Evolutionary conservation across 2,113 vertebrate species (phyloP).

Genomic region (Bubo blakistoni): DNA sequence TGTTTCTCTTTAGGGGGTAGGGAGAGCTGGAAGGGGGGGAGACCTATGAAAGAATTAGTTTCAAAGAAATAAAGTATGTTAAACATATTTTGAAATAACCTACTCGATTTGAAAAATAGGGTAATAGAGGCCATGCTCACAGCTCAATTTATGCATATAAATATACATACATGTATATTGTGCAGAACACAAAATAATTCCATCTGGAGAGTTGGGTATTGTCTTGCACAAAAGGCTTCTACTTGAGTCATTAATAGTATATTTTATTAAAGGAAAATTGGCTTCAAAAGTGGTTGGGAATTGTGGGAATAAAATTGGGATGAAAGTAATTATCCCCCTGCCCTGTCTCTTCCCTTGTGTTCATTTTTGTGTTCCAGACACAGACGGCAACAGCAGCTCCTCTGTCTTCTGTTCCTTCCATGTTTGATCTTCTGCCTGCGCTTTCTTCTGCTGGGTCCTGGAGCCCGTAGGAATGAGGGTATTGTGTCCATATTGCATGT

Average conservation of each 20-base stretch:
- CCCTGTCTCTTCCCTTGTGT: conserved; percentile 61
- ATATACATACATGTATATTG: conserved; percentile 56
- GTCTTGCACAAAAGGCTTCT: conserved; percentile 76
- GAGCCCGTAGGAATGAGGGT: conserved; percentile 60
- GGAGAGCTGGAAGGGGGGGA: not conserved
- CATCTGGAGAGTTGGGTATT: conserved; percentile 68
- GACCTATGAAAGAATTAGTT: conserved; percentile 49
- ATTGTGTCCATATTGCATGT: conserved; percentile 63
- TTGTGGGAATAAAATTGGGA: conserved; percentile 77
- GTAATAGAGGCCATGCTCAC: conserved; percentile 42
- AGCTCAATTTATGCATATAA: conserved; percentile 26
- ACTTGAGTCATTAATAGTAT: conserved; percentile 75
- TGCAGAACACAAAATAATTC: conserved; percentile 60
- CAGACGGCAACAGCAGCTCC: conserved; percentile 51
- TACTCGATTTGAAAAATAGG: conserved; percentile 27
- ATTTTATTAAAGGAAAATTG: conserved; percentile 81
- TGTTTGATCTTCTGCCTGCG: conserved; percentile 75
- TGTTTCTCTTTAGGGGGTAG: conserved; percentile 54
- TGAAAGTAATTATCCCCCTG: conserved; percentile 77
- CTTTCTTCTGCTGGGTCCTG: conserved; percentile 67
- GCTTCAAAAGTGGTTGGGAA: conserved; percentile 78
- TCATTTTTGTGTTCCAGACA: conserved; percentile 66
- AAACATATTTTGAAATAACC: conserved; percentile 64
- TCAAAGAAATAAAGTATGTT: conserved; percentile 62
- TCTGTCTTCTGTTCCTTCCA: conserved; percentile 69